A percentile compares a stretch with the other conserved stretches of the same genome.
Evolutionary conservation across 2,888 invertebrate species (phyloP).

Genomic region (Pristionchus entomophagus): DNA sequence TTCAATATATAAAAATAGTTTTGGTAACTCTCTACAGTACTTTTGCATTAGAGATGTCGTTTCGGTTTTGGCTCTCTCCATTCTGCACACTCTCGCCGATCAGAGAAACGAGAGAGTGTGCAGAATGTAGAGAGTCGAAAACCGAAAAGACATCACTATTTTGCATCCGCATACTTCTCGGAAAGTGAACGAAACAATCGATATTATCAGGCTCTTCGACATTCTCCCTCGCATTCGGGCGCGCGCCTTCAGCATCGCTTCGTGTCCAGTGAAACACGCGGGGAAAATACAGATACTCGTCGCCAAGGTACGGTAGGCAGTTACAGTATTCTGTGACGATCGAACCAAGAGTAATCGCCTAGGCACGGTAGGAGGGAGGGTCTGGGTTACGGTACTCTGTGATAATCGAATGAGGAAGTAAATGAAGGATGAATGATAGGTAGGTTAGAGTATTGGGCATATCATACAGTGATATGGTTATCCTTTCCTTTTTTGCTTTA

Average conservation of each 20-base stretch:
- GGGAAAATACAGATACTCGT: slow-evolving; percentile 86
- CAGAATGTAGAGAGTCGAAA: background rate
- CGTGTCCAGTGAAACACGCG: slow-evolving; percentile 77
- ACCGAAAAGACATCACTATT: background rate
- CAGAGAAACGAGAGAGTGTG: background rate
- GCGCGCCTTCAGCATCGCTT: slow-evolving; percentile 94
- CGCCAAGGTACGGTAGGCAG: slow-evolving; percentile 86
- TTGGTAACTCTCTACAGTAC: no score
- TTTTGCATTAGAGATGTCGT: no score
- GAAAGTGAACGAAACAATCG: background rate
- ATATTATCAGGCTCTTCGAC: slow-evolving; percentile 84
- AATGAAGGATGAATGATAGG: background rate
- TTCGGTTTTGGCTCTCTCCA: no score
- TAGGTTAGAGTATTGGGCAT: background rate
- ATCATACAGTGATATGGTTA: background rate
- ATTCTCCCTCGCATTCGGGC: slow-evolving; percentile 89
- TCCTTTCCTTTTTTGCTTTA: background rate
- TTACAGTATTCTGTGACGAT: no score
- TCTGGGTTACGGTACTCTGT: background rate
- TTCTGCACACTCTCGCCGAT: background rate
- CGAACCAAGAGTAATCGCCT: no score
- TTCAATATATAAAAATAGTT: no score
- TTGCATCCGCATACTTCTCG: no score
- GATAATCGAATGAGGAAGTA: background rate
- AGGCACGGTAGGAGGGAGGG: no score